Conservation (phyloP, 1,140 invertebrate species). For the Neodiprion lecontei region DNA sequence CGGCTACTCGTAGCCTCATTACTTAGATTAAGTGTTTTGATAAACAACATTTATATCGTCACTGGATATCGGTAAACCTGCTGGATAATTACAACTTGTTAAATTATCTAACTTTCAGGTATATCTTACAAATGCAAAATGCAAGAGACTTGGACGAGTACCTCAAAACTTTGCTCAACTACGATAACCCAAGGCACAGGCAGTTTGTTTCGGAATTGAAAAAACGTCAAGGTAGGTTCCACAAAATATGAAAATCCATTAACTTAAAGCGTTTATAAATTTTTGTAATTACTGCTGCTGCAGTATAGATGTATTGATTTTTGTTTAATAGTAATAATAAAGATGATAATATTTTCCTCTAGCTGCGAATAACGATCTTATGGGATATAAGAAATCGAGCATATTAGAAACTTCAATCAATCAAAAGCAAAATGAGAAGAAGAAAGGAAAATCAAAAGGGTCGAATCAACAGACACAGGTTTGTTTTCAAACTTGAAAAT, state of each 20-base stretch:
- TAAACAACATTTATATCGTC: conserved; percentile 7
- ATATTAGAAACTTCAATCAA: conserved; percentile 24
- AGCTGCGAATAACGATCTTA: conserved; percentile 33
- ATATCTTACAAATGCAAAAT: conserved; percentile 70
- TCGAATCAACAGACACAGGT: conserved; percentile 8
- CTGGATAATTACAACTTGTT: too few relatives aligned
- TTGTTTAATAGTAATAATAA: conserved; percentile 14
- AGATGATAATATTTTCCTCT: conserved; percentile 9
- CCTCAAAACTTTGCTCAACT: conserved; percentile 71
- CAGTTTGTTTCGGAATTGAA: conserved; percentile 71
- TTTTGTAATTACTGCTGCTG: conserved; percentile 17
- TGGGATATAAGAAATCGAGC: conserved; percentile 39
- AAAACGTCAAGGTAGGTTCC: conserved; percentile 56
- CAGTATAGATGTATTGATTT: conserved; percentile 14
- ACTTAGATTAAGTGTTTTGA: not conserved
- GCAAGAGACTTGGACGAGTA: conserved; percentile 74
- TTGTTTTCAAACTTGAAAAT: conserved; percentile 14
- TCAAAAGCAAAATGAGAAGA: conserved; percentile 45
- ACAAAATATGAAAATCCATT: conserved; percentile 9
- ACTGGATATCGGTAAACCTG: too few relatives aligned
- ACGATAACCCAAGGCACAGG: conserved; percentile 68
- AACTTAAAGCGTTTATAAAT: not conserved
- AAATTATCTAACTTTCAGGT: conserved; percentile 53
- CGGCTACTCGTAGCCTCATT: too few relatives aligned
- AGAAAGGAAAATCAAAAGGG: conserved; percentile 46